These are phyloP conservation scores for Spilosoma lubricipeda DNA, from an alignment of 2,888 invertebrate genomes.

Conservation along the genomic window DNA sequence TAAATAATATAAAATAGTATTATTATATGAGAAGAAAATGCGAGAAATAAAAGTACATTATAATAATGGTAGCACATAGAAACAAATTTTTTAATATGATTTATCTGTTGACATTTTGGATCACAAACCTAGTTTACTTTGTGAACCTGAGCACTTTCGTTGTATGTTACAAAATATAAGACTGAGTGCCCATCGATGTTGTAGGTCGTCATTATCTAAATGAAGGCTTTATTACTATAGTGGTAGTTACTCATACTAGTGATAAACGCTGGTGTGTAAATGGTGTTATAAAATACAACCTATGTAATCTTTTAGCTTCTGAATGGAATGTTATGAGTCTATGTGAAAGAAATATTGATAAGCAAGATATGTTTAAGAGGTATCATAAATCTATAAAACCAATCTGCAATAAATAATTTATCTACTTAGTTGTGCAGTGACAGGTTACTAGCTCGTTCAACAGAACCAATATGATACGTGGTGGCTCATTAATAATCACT, in stretches of 20 bases:
- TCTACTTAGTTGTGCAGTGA: not conserved
- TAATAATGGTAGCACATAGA: no score
- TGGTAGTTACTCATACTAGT: slow-evolving; percentile 55
- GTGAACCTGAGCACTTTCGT: slow-evolving; percentile 8
- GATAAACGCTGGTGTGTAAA: slow-evolving; percentile 48
- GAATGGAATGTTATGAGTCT: not conserved
- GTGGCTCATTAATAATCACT: no score
- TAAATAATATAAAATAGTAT: no score
- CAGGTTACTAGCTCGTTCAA: no score
- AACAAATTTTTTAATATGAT: no score
- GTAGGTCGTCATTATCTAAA: slow-evolving; percentile 60
- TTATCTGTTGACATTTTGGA: not conserved
- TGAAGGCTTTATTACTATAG: slow-evolving; percentile 57
- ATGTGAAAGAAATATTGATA: not conserved
- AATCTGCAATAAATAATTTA: not conserved
- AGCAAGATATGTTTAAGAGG: not conserved
- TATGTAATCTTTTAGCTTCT: not conserved
- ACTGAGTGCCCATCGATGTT: slow-evolving; percentile 52
- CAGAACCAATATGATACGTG: no score
- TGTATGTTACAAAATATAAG: slow-evolving; percentile 53
- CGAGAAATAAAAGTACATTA: no score
- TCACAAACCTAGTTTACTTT: not conserved
- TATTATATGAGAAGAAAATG: no score
- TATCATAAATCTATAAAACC: not conserved
- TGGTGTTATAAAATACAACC: slow-evolving; percentile 37